Base-by-base conservation (phyloP, 2,113 vertebrate species). In the Grammomys surdaster region DNA sequence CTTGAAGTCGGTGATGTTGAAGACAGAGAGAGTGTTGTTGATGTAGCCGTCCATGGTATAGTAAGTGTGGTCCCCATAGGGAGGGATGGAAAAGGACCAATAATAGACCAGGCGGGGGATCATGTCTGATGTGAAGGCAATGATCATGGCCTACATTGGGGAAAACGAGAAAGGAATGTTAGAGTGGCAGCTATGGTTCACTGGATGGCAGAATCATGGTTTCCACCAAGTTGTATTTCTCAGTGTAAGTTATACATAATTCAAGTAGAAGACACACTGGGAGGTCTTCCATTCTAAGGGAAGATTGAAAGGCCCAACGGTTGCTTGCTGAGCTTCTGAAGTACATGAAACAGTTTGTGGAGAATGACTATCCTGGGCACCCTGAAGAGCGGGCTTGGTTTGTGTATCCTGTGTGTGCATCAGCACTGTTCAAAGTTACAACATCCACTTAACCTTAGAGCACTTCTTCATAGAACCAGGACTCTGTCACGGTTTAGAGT, bases 61-160 rank as follows among this genome's bases (percentile, higher is more conserved):
- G 28, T 76, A 78, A 13, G 13, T 14, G 40, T 99, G 96, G 26
- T 98, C 91, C n/a, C 98, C 98, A 0, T 99, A 99, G 3, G 99
- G 99, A 80, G 98, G 98, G 60, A 99, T 97, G 0, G 99, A 99
- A 98, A 99, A 99, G 65, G 99, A 99, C 99, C 99, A 99, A 97
- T 99, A 99, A 98, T 99, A 99, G 69, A 99, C 99, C 96, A 99
- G 95, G 1, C 99, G 99, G 75, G 99, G 99, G 94, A 99, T 99
- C 99, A 99, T 99, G 97, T 99, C 99, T 7, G 99, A 99, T 0
- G 99, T 99, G 94, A 99, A 99, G 78, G 99, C 99, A 85, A 99
- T 99, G 92, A 99, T 99, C 99, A 99, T 99, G 96, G 99, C 99
- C 99, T 99, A 76, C 95, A 87, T 94, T 31, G 96, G 87, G n/a